A percentile compares a stretch with the other conserved stretches of the same genome.
Evolutionary conservation across 1,140 invertebrate genomes (phyloP).

Genomic region (Drosophila tristis): DNA sequence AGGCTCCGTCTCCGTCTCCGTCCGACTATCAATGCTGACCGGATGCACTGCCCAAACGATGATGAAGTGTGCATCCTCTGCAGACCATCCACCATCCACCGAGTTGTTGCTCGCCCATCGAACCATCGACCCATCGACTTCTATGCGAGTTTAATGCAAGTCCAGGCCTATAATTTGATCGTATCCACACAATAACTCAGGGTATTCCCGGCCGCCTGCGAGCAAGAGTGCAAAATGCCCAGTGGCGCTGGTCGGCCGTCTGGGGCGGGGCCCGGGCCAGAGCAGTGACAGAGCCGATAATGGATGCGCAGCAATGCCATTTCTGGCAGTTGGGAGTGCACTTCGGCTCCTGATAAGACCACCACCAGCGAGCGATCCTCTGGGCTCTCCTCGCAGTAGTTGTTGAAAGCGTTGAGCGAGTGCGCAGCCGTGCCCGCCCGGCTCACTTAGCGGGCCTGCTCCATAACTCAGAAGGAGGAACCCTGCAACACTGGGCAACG

Average conservation of each 20-base stretch:
- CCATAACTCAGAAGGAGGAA: slow-evolving; percentile 53
- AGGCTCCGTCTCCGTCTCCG: background rate
- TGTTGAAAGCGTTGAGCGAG: slow-evolving; percentile 77
- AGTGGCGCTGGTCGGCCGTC: slow-evolving; percentile 54
- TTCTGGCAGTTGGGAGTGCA: slow-evolving; percentile 76
- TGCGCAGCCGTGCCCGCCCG: slow-evolving; percentile 54
- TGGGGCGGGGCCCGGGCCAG: slow-evolving; percentile 33
- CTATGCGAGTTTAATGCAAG: slow-evolving; percentile 78
- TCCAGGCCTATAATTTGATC: slow-evolving; percentile 81
- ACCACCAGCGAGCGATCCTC: slow-evolving; percentile 43
- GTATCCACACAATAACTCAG: slow-evolving; percentile 81
- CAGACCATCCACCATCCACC: background rate
- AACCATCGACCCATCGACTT: slow-evolving; percentile 27
- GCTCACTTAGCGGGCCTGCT: slow-evolving; percentile 68
- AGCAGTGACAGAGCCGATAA: slow-evolving; percentile 77
- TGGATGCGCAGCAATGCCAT: slow-evolving; percentile 79
- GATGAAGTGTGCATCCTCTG: slow-evolving; percentile 52
- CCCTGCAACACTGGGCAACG: background rate
- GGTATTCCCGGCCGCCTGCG: background rate
- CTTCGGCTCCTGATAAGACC: slow-evolving; percentile 82
- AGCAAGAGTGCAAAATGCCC: slow-evolving; percentile 66
- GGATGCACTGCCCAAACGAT: slow-evolving; percentile 40
- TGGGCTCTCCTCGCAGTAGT: slow-evolving; percentile 51
- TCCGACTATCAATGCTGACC: slow-evolving; percentile 14
- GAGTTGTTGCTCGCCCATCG: no score